These are phyloP conservation scores for Dendrocincla tyrannina DNA, from an alignment of 2,797 vertebrate species.

Conservation along the genomic window DNA sequence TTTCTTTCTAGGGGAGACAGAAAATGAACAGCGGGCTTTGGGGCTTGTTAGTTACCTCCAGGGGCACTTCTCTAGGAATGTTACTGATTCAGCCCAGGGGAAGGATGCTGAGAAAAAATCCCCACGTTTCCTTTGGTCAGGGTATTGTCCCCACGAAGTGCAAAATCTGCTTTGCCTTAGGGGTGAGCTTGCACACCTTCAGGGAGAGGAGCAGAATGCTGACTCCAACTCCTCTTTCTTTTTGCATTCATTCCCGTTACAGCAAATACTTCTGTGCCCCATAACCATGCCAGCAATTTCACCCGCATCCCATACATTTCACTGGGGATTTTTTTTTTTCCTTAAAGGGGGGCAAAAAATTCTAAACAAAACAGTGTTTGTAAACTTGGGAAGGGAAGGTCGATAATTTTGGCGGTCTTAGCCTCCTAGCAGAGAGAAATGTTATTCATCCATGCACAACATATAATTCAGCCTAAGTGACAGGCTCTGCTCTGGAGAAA, in stretches of 20 bases:
- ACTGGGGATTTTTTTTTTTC: background rate
- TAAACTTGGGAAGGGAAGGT: slow-evolving; percentile 2
- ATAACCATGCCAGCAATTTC: background rate
- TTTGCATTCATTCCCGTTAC: background rate
- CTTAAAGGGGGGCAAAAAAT: background rate
- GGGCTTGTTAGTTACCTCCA: background rate
- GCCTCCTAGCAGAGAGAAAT: slow-evolving; percentile 54
- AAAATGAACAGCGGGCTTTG: background rate
- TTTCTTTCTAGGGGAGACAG: background rate
- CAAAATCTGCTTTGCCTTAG: background rate
- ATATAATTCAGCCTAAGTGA: slow-evolving; percentile 70
- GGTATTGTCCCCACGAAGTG: background rate
- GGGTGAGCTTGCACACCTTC: background rate
- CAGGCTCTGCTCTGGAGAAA: slow-evolving; percentile 71
- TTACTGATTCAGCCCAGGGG: background rate
- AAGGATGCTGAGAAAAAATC: background rate
- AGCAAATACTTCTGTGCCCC: background rate
- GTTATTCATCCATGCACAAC: slow-evolving; percentile 65
- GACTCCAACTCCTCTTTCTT: background rate
- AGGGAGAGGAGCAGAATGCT: background rate
- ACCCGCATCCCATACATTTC: background rate
- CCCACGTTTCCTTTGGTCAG: background rate
- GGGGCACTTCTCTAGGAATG: background rate
- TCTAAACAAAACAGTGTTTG: slow-evolving; percentile 48
- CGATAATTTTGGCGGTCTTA: slow-evolving; percentile 53